Conservation (phyloP, 2,113 vertebrate species). For the Lichenostomus cassidix region DNA sequence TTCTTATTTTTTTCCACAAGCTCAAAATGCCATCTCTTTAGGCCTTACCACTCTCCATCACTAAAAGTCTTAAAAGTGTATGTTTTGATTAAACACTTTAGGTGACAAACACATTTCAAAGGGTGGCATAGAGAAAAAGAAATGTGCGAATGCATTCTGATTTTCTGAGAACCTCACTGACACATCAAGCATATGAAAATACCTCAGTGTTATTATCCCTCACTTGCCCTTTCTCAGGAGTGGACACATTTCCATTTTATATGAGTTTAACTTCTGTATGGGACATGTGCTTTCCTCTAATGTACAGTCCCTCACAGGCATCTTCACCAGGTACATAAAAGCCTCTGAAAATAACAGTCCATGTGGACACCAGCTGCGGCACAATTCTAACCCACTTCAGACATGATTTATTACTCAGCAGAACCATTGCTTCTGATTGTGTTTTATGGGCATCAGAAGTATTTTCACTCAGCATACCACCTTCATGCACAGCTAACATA, state of each 20-base stretch:
- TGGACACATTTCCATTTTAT: neutral
- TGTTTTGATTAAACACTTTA: neutral
- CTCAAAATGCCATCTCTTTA: neutral
- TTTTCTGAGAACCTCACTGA: neutral
- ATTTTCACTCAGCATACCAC: neutral
- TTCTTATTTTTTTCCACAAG: neutral
- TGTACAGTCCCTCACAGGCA: neutral
- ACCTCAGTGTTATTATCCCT: neutral
- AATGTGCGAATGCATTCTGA: neutral
- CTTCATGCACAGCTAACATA: neutral
- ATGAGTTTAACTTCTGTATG: neutral
- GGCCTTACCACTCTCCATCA: neutral
- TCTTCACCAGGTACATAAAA: neutral
- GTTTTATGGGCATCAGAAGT: neutral
- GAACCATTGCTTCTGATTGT: neutral
- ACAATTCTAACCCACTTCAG: neutral
- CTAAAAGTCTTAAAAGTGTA: neutral
- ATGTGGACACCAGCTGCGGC: neutral
- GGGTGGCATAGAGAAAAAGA: neutral
- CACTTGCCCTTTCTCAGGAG: neutral
- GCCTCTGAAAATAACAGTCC: neutral
- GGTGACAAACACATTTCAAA: neutral
- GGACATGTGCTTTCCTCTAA: neutral
- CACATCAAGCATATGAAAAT: neutral
- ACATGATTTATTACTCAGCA: neutral